Evolutionary conservation across 2,888 invertebrate species (phyloP).

Genomic region (Luffia ferchaultella): DNA sequence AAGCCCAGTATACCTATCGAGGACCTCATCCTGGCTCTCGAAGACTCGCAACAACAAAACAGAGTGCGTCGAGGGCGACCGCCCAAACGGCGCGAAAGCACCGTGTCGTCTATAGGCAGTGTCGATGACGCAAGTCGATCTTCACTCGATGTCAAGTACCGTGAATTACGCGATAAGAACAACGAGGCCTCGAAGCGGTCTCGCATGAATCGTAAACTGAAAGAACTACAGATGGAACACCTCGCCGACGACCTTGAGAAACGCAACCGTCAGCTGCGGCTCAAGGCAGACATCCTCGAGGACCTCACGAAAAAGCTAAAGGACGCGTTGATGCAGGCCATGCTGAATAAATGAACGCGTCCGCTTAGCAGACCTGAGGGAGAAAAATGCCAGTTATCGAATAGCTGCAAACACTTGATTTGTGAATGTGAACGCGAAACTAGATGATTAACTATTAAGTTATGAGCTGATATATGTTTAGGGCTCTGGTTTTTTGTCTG

Average conservation of each 20-base stretch:
- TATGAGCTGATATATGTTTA: too few species aligned
- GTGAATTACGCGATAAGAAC: slow-evolving; percentile 77
- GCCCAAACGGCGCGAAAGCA: slow-evolving; percentile 57
- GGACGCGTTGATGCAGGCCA: slow-evolving; percentile 70
- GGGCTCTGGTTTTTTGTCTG: background rate
- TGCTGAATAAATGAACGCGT: slow-evolving; percentile 60
- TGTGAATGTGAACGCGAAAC: too few species aligned
- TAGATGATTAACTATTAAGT: too few species aligned
- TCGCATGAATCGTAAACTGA: slow-evolving; percentile 73
- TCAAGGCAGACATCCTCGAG: slow-evolving; percentile 73
- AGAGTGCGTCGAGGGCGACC: slow-evolving; percentile 61
- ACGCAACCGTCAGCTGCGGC: slow-evolving; percentile 69
- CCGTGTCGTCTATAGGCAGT: slow-evolving; percentile 49
- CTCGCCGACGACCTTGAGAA: slow-evolving; percentile 64
- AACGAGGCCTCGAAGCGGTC: slow-evolving; percentile 82
- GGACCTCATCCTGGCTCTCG: slow-evolving; percentile 48
- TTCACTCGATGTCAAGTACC: slow-evolving; percentile 63
- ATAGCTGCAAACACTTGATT: too few species aligned
- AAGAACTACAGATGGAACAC: slow-evolving; percentile 60
- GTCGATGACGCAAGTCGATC: slow-evolving; percentile 42
- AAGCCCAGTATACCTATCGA: slow-evolving; percentile 47
- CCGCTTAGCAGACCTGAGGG: background rate
- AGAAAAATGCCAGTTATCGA: background rate
- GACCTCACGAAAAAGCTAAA: slow-evolving; percentile 72
- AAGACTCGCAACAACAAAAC: slow-evolving; percentile 41